Evolutionary conservation across 2,113 vertebrate species (phyloP), one percentile per base, ranked within the genome.

Genomic region (Himantopus leucocephalus): DNA sequence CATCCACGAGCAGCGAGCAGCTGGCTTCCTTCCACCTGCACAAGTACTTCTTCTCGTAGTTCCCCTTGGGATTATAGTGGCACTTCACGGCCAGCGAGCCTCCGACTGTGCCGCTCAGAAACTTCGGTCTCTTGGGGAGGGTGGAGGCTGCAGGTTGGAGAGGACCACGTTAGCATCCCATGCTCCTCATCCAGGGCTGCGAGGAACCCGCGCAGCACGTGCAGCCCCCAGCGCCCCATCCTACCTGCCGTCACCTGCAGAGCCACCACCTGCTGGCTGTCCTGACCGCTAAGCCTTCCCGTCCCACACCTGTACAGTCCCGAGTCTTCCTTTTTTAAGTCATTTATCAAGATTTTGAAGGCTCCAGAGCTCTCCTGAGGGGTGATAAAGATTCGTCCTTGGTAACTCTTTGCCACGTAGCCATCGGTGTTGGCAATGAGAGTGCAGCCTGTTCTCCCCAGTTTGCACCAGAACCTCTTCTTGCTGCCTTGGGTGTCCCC

Each of bases 221-320:
- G 48, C 30, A 39, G 27, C 37, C 88, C 64, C 64, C 47, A 8
- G 3, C 3, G 4, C 45, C 63, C 64, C 1, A 0, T 35, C 97
- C 93, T 93, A 97, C 97, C 97, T 89, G 92, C 3, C 17, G 55
- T 80, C 74, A 97, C 84, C 55, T 72, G 94, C 76, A 97, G 85
- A 26, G 84, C 91, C 68, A 97, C 91, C 26, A 45, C 26, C 53
- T 4, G 34, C 0, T 3, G 6, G 50, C 29, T 50, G n/a, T 35
- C 3, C 59, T 0, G 3, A 0, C 64, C 6, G 1, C 32, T 56
- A 3, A 4, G 12, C 1, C 24, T 81, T 8, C 32, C 85, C 1
- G 6, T 88, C 45, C 97, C 94, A 1, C 97, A 98, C n/a, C 23
- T 68, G 43, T 98, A 98, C 23, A 97, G 79, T 34, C 97, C 97